These are phyloP conservation scores for Ctenicera cuprea DNA, from an alignment of 2,888 invertebrate genomes.

Conservation along the genomic window DNA sequence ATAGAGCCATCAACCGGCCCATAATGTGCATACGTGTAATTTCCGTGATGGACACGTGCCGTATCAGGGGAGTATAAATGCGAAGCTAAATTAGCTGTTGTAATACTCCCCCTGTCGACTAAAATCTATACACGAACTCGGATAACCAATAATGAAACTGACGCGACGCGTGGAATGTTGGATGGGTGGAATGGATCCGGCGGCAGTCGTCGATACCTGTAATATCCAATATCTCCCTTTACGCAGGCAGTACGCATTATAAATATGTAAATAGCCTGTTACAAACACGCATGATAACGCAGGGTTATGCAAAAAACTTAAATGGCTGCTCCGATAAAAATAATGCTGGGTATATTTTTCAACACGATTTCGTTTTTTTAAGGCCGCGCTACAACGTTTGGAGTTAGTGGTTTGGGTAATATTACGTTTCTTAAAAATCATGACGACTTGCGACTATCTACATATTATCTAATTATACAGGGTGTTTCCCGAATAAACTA, in stretches of 20 bases:
- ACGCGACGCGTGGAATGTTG: conserved; percentile 16
- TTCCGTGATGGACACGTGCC: conserved; percentile 29
- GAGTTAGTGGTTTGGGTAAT: no score
- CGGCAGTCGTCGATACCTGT: conserved; percentile 23
- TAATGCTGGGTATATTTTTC: background rate
- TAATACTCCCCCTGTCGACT: conserved; percentile 11
- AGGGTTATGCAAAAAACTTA: conserved; percentile 22
- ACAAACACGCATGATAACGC: conserved; percentile 28
- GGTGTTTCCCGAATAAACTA: no score
- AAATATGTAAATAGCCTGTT: conserved; percentile 22
- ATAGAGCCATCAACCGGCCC: conserved; percentile 23
- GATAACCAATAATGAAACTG: conserved; percentile 29
- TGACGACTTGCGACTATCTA: no score
- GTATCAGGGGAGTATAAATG: conserved; percentile 9
- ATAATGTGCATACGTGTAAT: conserved; percentile 27
- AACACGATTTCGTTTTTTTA: background rate
- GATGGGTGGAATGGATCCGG: conserved; percentile 4
- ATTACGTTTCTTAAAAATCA: no score
- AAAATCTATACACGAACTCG: conserved; percentile 20
- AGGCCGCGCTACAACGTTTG: background rate
- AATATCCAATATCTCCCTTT: conserved; percentile 27
- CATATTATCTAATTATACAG: no score
- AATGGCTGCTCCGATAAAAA: conserved; percentile 11
- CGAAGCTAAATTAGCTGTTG: conserved; percentile 29
- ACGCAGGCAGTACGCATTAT: conserved; percentile 13